A percentile compares a stretch with the other conserved stretches of the same genome.
These are phyloP conservation scores for Aurelia coerulea DNA, from an alignment of 30 jellyfish, hydroid and myxozoan genomes.

Conservation along the genomic window DNA sequence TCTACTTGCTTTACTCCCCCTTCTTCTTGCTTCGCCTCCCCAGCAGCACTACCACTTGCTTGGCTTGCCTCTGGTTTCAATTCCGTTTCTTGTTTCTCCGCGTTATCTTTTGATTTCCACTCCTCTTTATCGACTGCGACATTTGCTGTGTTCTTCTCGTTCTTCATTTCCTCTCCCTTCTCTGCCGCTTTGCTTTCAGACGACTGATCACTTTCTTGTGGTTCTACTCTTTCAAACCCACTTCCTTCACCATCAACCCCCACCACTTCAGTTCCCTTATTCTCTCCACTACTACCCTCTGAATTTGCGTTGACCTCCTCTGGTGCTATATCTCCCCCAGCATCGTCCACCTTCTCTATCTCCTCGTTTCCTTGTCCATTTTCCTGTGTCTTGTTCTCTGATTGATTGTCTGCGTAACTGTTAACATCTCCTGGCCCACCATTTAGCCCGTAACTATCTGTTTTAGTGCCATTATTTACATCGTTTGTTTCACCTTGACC, in stretches of 20 bases:
- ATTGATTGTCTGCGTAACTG: neutral
- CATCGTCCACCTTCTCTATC: neutral
- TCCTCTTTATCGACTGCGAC: conserved; percentile 46
- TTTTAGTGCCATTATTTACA: neutral
- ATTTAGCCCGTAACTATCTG: neutral
- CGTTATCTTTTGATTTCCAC: conserved; percentile 23
- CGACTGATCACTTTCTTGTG: conserved; percentile 8
- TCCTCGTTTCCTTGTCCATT: conserved; percentile 11
- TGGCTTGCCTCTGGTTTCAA: neutral
- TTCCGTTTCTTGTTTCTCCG: neutral
- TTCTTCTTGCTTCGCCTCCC: neutral
- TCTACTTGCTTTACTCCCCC: neutral
- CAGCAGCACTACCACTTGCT: neutral
- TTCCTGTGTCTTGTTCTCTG: neutral
- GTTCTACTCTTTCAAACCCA: conserved; percentile 44
- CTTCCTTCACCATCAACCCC: conserved; percentile 5
- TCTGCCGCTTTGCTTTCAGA: neutral
- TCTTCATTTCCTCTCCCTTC: neutral
- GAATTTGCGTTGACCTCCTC: neutral
- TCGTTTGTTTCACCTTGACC: neutral
- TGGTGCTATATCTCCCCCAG: neutral
- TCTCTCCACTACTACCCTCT: neutral
- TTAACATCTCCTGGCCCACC: conserved; percentile 31
- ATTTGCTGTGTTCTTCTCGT: neutral
- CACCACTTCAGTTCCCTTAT: neutral